Evolutionary conservation across 2,113 vertebrate genomes (phyloP).

Genomic region (Lophura nycthemera): DNA sequence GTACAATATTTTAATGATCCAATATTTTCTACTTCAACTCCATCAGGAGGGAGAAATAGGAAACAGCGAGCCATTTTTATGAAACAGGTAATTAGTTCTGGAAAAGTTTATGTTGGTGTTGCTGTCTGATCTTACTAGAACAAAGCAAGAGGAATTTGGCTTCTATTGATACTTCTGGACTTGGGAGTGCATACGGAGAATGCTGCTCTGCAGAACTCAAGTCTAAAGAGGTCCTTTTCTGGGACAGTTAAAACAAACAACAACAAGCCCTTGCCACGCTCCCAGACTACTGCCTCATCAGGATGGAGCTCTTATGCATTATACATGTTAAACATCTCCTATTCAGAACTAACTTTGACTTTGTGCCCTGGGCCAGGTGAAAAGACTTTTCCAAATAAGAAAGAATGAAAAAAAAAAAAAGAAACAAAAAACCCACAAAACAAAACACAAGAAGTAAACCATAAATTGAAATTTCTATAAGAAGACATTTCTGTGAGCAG

Average conservation of each 20-base stretch:
- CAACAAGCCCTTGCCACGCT: slow-evolving; percentile 24
- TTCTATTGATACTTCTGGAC: neutral
- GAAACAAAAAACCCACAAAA: neutral
- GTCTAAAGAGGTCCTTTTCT: slow-evolving; percentile 11
- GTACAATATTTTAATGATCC: neutral
- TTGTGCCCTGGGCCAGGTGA: slow-evolving; percentile 75
- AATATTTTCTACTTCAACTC: neutral
- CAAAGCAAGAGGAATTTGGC: neutral
- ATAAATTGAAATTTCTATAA: slow-evolving; percentile 35
- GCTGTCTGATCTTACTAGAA: neutral
- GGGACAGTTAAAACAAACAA: slow-evolving; percentile 59
- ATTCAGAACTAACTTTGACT: slow-evolving; percentile 70
- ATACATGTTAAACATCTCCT: slow-evolving; percentile 71
- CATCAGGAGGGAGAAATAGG: neutral
- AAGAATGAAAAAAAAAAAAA: neutral
- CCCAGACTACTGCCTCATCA: slow-evolving; percentile 37
- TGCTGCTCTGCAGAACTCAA: neutral
- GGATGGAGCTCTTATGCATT: slow-evolving; percentile 31
- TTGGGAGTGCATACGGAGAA: neutral
- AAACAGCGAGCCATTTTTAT: neutral
- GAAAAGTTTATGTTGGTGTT: neutral
- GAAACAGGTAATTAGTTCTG: neutral
- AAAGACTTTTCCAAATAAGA: slow-evolving; percentile 69
- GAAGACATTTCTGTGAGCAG: neutral
- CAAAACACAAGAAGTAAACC: neutral